These are phyloP conservation scores for Drosophila bifasciata DNA, from an alignment of 1,140 invertebrate species.

Conservation along the genomic window DNA sequence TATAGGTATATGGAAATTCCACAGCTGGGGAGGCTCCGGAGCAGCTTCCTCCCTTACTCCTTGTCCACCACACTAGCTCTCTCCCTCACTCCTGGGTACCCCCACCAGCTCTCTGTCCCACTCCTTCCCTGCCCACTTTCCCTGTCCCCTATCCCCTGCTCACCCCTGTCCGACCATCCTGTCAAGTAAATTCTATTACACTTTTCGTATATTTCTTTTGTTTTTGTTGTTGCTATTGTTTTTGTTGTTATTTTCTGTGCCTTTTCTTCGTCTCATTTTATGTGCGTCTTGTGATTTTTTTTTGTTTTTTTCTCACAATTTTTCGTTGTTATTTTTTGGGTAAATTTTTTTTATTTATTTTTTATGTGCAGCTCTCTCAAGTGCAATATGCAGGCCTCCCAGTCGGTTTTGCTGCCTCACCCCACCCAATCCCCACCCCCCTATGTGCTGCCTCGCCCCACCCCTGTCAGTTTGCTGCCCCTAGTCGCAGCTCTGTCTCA, in stretches of 20 bases:
- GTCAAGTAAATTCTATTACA: conserved; percentile 64
- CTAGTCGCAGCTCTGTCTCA: conserved; percentile 4
- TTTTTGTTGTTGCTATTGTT: conserved; percentile 2
- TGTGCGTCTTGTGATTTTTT: conserved; percentile 68
- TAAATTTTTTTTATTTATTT: conserved; percentile 5
- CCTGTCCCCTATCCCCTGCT: neutral
- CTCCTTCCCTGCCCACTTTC: too few species aligned
- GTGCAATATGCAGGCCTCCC: conserved; percentile 53
- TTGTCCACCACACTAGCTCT: neutral
- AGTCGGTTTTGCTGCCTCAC: neutral
- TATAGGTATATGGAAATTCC: conserved; percentile 32
- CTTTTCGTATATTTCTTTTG: conserved; percentile 27
- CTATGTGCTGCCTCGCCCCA: neutral
- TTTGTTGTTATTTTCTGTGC: too few species aligned
- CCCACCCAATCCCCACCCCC: too few species aligned
- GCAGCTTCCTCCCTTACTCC: neutral
- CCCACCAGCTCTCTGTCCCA: too few species aligned
- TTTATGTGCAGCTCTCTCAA: conserved; percentile 50
- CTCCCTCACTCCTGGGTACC: too few species aligned
- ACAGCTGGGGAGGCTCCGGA: conserved; percentile 10
- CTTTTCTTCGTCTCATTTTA: conserved; percentile 61
- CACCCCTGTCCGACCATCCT: conserved; percentile 9
- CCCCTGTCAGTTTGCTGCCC: neutral
- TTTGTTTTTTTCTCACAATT: conserved; percentile 34
- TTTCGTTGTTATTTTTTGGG: conserved; percentile 31